Percentiles rank a stretch among this genome's conserved stretches.
Evolutionary conservation across 1,140 invertebrate genomes (phyloP).

Genomic region (Drosophila pachea): DNA sequence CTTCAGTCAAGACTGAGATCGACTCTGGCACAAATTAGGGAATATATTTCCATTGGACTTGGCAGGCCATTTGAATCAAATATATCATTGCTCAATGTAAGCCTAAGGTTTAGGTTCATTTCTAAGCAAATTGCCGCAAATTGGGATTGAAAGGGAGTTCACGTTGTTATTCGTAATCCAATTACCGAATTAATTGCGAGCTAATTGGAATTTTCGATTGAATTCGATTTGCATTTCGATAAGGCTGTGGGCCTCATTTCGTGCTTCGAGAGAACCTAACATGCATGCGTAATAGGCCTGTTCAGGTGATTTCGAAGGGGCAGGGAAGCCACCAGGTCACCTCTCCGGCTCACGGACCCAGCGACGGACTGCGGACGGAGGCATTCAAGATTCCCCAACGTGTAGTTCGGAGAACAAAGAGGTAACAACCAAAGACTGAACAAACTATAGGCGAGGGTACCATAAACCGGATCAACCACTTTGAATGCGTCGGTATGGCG

Average conservation of each 20-base stretch:
- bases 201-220: slow-evolving; percentile 26
- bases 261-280: slow-evolving; percentile 38
- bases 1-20: too few relatives aligned
- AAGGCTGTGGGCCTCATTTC: slow-evolving; percentile 33
- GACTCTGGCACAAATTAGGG: too few relatives aligned
- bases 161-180: slow-evolving; percentile 14
- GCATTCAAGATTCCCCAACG: slow-evolving; percentile 27
- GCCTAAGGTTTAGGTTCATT: too few relatives aligned
- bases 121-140: background rate
- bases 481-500: slow-evolving; percentile 50
- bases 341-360: background rate
- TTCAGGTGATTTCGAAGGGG: slow-evolving; percentile 11
- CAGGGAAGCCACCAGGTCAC: slow-evolving; percentile 15
- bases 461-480: slow-evolving; percentile 73
- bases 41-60: too few relatives aligned
- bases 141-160: slow-evolving; percentile 2
- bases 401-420: slow-evolving; percentile 29
- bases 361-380: background rate
- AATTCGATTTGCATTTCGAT: slow-evolving; percentile 49
- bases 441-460: slow-evolving; percentile 24
- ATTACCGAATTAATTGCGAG: slow-evolving; percentile 43
- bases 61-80: too few relatives aligned
- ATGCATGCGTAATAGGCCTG: slow-evolving; percentile 49
- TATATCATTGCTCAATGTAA: too few relatives aligned
- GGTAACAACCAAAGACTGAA: slow-evolving; percentile 17